Evolutionary conservation across 2,888 invertebrate genomes (phyloP).

Genomic region (Chymomyza fuscimana): DNA sequence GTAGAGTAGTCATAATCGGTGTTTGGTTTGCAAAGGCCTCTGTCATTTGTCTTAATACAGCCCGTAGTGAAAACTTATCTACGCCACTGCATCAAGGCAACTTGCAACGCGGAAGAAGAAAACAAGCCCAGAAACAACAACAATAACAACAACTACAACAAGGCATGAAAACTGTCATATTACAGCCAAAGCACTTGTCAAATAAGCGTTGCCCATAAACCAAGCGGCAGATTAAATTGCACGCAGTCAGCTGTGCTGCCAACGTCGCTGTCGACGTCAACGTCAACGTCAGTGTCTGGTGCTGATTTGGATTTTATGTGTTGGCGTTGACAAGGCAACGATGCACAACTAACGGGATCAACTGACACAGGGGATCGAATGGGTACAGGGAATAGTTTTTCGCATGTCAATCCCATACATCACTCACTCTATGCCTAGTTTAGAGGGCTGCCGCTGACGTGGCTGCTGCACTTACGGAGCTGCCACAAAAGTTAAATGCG

Average conservation of each 20-base stretch:
- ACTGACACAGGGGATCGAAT: background rate
- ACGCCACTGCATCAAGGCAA: conserved; percentile 11
- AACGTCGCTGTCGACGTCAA: background rate
- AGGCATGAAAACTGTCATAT: conserved; percentile 14
- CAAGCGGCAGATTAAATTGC: conserved; percentile 52
- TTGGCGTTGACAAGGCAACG: conserved; percentile 19
- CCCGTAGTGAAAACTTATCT: too few species aligned
- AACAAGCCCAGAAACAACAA: conserved; percentile 9
- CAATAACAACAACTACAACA: conserved; percentile 22
- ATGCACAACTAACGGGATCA: background rate
- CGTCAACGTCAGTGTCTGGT: background rate
- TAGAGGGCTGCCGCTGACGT: background rate
- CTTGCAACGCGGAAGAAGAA: conserved; percentile 55
- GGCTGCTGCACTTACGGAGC: conserved; percentile 22
- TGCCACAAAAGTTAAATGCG: conserved; percentile 72
- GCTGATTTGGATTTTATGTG: conserved; percentile 16
- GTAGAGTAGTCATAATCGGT: too few species aligned
- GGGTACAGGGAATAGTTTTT: background rate
- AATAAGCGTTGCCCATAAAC: conserved; percentile 24
- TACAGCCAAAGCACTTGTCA: conserved; percentile 46
- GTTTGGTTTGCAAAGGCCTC: too few species aligned
- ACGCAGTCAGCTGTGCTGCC: conserved; percentile 23
- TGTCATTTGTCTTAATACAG: too few species aligned
- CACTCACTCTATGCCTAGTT: background rate
- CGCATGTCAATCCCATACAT: background rate